Evolutionary conservation across 2,888 invertebrate genomes (phyloP), one percentile per base, ranked within the genome.

Genomic region (Rhimphoctona megacephalus): DNA sequence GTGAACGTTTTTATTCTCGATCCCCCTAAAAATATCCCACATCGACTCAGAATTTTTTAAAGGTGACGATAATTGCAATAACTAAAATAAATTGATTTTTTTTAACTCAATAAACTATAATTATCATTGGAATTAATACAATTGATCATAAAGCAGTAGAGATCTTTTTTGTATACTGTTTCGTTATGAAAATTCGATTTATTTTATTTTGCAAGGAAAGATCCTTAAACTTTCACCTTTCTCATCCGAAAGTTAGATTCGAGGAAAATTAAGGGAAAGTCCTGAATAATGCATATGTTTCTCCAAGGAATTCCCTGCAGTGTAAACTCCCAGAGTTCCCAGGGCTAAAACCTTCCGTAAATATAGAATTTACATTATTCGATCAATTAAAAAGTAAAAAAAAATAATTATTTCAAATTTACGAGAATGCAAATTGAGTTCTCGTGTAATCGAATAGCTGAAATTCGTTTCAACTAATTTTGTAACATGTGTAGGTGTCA

Each of bases 241-340:
- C 61, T 61, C 61, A 17, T 49, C 61, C 14, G 17, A 1, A 61
- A 61, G 30, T 61, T 61, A 17, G 30, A 25, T 30, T 17, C 30
- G 61, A 61, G 30, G 61, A 61, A 30, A 61, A 61, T 61, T 30
- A 61, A 61, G 30, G 30, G 5, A 61, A 30, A 30, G 61, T 30
- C 30, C 0, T 61, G 61, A 61, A 61, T 61, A 30, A 61, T 61
- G 61, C 61, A 61, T 61, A 25, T 61, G 61, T 61, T 57, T 30
- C 61, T 61, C 25, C 61, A 30, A 61, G 61, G 6, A 30, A 61
- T 61, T 61, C 61, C 30, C 30, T 1, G 61, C 61, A 61, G 17
- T 30, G 8, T 6, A 17, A 61, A 61, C 61, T 61, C 7, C 0
- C 17, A 61, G 25, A 61, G 17, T 61, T 30, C 17, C 30, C 6